Conservation (phyloP, 2,113 vertebrate genomes). For the Anser brachyrhynchus region DNA sequence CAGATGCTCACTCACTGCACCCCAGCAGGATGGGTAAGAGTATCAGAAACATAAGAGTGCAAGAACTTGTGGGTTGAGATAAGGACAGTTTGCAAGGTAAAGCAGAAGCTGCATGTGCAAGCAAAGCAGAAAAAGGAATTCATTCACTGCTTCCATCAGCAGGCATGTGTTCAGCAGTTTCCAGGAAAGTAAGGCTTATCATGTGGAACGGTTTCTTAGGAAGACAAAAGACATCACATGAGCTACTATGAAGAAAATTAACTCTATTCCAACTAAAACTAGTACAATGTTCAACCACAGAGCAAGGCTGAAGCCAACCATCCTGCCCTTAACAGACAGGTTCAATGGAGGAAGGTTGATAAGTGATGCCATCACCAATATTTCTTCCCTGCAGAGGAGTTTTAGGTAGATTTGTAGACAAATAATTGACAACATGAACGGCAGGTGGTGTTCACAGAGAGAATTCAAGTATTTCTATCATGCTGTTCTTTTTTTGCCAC, state of each 20-base stretch:
- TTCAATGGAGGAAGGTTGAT: neutral
- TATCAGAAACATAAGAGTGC: no score
- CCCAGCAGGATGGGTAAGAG: neutral
- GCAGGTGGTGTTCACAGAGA: neutral
- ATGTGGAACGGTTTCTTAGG: no score
- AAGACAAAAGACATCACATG: no score
- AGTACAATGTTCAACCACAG: neutral
- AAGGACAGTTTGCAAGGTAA: no score
- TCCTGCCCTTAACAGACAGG: neutral
- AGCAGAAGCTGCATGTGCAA: no score
- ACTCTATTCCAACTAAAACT: neutral
- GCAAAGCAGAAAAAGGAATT: no score
- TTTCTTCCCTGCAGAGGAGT: neutral
- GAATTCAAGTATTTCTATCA: neutral
- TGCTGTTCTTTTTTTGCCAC: neutral
- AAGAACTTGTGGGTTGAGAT: no score
- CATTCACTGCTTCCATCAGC: no score
- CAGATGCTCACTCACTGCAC: neutral
- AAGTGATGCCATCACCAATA: neutral
- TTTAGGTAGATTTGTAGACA: neutral
- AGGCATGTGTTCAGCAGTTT: no score
- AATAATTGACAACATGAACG: conserved; percentile 20
- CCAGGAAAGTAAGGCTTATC: no score
- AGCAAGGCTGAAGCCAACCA: neutral
- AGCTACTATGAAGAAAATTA: neutral